Evolutionary conservation across 2,888 invertebrate genomes (phyloP).

Genomic region (Trichacis sp.): DNA sequence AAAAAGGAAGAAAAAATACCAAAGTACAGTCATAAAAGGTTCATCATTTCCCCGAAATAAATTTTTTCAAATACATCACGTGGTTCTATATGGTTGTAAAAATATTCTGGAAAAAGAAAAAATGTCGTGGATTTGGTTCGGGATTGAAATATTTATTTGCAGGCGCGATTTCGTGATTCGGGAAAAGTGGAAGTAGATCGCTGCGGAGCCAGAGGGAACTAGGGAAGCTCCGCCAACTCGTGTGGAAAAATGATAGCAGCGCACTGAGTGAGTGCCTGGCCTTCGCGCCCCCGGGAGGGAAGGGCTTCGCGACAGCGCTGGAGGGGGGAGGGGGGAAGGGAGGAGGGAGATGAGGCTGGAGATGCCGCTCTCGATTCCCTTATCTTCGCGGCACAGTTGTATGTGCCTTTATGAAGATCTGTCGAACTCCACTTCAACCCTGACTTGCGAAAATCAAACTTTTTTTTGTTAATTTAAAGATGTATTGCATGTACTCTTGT

Average conservation of each 20-base stretch:
- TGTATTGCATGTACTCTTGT: too few relatives aligned
- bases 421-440: conserved; percentile 55
- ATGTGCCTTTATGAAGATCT: conserved; percentile 69
- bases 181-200: conserved; percentile 27
- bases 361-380: conserved; percentile 67
- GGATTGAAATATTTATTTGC: background rate
- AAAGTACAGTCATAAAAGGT: too few relatives aligned
- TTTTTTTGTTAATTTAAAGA: background rate
- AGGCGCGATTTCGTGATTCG: conserved; percentile 42
- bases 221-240: conserved; percentile 49
- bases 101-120: background rate
- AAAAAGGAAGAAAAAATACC: too few relatives aligned
- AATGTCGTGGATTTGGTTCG: background rate
- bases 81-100: too few relatives aligned
- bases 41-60: too few relatives aligned
- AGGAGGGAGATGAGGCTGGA: conserved; percentile 69
- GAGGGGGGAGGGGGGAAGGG: conserved; percentile 50
- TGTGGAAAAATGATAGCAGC: conserved; percentile 74
- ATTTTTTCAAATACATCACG: too few relatives aligned
- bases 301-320: conserved; percentile 27
- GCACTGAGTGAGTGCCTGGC: conserved; percentile 29
- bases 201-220: conserved; percentile 45
- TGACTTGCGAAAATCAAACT: background rate
- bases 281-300: conserved; percentile 35
- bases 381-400: conserved; percentile 68